Evolutionary conservation across 2,113 vertebrate genomes (phyloP).

Genomic region (Notechis scutatus): DNA sequence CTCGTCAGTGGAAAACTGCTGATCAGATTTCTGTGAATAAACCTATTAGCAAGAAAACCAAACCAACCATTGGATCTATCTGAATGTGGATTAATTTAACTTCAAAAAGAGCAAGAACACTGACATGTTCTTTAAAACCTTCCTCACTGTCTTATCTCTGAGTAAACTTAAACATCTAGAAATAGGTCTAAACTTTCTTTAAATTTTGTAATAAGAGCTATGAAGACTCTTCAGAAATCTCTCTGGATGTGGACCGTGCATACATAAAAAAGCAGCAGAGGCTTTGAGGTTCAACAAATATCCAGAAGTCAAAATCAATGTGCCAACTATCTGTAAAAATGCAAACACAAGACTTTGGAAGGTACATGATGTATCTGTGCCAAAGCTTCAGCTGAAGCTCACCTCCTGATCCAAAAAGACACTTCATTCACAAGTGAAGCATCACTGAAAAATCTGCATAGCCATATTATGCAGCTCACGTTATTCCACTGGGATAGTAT

Average conservation of each 20-base stretch:
- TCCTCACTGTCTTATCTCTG: conserved; percentile 22
- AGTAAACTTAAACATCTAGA: conserved; percentile 46
- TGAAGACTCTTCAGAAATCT: background rate
- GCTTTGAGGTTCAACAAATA: background rate
- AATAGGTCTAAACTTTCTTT: conserved; percentile 50
- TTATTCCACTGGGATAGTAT: conserved; percentile 19
- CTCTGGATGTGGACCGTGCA: background rate
- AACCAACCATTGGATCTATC: background rate
- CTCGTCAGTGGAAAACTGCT: background rate
- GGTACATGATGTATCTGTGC: background rate
- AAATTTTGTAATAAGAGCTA: conserved; percentile 31
- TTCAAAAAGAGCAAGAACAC: conserved; percentile 30
- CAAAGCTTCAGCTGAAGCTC: background rate
- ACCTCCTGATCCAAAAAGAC: background rate
- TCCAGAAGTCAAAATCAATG: background rate
- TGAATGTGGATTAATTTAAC: conserved; percentile 15
- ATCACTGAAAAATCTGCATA: background rate
- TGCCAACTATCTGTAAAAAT: background rate
- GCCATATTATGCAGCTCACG: conserved; percentile 4
- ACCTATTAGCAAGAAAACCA: background rate
- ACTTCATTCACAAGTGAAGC: background rate
- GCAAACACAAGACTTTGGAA: background rate
- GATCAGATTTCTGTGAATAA: background rate
- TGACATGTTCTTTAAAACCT: background rate
- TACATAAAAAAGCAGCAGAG: background rate